Evolutionary conservation across 2,113 vertebrate species (phyloP).

Genomic region (Rafetus swinhoei): DNA sequence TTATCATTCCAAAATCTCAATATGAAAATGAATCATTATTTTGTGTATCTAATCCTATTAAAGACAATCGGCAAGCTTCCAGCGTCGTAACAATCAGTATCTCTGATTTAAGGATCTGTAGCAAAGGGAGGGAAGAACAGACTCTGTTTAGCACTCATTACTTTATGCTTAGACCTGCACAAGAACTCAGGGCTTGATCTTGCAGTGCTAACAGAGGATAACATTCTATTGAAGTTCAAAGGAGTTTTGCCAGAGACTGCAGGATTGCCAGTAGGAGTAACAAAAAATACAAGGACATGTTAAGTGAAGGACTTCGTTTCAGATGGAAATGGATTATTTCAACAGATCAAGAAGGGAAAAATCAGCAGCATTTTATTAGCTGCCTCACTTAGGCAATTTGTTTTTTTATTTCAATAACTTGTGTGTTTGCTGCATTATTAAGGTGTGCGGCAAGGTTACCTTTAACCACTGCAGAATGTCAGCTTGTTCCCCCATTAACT

Average conservation of each 20-base stretch:
- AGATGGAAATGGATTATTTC: conserved; percentile 24
- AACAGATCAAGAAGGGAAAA: not conserved
- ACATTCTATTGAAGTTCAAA: conserved; percentile 26
- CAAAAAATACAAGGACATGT: not conserved
- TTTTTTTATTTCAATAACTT: not conserved
- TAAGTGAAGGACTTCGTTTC: conserved; percentile 14
- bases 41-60: conserved; percentile 2
- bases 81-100: not conserved
- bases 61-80: conserved; percentile 2
- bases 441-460: not conserved
- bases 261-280: not conserved
- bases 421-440: not conserved
- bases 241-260: not conserved
- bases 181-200: not conserved
- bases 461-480: not conserved
- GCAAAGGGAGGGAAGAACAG: not conserved
- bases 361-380: conserved; percentile 1
- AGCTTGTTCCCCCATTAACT: not conserved
- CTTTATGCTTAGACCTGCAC: not conserved
- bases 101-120: not conserved
- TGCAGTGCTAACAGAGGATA: not conserved
- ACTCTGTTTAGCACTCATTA: not conserved
- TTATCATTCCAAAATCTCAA: not conserved
- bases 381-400: not conserved
- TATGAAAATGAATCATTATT: not conserved